phyloP scores from a whole-genome alignment of 2,888 invertebrate species.

The Dasysyrphus albostriatus region DNA sequence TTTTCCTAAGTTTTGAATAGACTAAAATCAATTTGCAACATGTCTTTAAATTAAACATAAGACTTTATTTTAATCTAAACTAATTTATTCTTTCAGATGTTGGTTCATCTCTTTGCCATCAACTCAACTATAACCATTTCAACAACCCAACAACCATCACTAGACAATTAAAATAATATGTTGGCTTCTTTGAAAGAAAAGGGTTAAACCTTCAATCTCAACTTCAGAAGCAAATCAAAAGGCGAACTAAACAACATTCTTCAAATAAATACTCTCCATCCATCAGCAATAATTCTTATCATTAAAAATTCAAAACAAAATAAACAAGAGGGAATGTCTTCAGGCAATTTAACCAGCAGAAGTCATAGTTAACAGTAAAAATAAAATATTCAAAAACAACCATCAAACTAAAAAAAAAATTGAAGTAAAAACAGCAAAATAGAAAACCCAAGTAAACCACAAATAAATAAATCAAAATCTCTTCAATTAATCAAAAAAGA shows the following conservation, averaged over 20 bases:
- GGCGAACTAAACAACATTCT: not conserved
- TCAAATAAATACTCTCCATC: slow-evolving; percentile 3
- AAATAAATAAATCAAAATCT: slow-evolving; percentile 56
- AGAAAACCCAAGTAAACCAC: not conserved
- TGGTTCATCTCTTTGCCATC: not conserved
- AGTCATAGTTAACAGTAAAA: slow-evolving; percentile 65
- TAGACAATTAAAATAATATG: slow-evolving; percentile 61
- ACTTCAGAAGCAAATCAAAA: not conserved
- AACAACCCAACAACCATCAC: not conserved
- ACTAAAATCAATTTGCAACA: too few relatives aligned
- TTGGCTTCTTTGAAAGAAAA: slow-evolving; percentile 63
- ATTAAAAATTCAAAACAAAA: slow-evolving; percentile 50
- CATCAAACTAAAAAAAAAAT: not conserved
- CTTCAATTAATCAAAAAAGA: slow-evolving; percentile 52
- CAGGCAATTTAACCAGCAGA: slow-evolving; percentile 38
- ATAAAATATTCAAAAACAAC: slow-evolving; percentile 19
- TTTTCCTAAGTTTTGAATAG: too few relatives aligned
- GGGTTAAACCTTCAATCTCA: slow-evolving; percentile 53
- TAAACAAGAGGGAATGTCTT: slow-evolving; percentile 32
- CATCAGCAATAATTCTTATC: slow-evolving; percentile 27
- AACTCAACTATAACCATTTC: not conserved
- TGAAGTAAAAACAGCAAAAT: not conserved
- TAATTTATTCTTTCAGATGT: slow-evolving; percentile 54
- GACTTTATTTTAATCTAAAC: not conserved
- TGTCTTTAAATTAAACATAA: too few relatives aligned